Base-by-base conservation (phyloP, 2,797 vertebrate species). In the Gymnopithys bicolor region DNA sequence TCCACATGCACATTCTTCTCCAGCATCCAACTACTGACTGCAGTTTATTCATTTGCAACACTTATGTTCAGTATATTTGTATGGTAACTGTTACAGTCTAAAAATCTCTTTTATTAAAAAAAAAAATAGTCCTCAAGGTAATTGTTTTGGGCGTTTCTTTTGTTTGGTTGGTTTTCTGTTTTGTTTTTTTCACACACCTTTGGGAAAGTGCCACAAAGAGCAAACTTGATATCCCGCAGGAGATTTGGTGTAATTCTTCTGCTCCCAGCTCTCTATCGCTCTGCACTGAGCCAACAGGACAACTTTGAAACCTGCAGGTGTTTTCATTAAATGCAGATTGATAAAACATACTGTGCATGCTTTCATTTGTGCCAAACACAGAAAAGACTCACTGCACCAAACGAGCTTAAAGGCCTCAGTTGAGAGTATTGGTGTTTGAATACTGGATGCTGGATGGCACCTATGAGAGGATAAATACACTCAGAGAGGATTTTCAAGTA, bases 391-490 rank as follows among this genome's bases (percentile, higher is more conserved):
- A 32, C 22, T 45, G 55, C 39, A 84, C 81, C 53, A 62, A 76
- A 63, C 0, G 0, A 85, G 56, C 81, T 83, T 63, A 87, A 73
- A 87, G 32, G 48, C 41, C 56, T 77, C 52, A 56, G 41, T 1
- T 30, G 43, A 85, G 62, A 87, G 24, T 25, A 28, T 0, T 67
- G 79, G 45, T 75, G 48, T 75, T 71, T 10, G 10, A 73, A 75
- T 43, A 64, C 11, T 2, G 6, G 43, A 62, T 19, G 91, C 11
- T 2, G 6, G 43, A 62, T 19, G 91, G 89, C 62, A 93, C 82
- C 39, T 35, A 68, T 91, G 87, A 30, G 87, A 88, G 79, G 58
- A 86, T 6, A 91, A 90, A 94, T 24, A 87, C 63, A 87, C 87
- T 62, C 58, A 53, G 64, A 28, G 10, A 64, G 83, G 91, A 91